These are phyloP conservation scores for Phortica variegata DNA, from an alignment of 1,140 invertebrate species.

Conservation along the genomic window DNA sequence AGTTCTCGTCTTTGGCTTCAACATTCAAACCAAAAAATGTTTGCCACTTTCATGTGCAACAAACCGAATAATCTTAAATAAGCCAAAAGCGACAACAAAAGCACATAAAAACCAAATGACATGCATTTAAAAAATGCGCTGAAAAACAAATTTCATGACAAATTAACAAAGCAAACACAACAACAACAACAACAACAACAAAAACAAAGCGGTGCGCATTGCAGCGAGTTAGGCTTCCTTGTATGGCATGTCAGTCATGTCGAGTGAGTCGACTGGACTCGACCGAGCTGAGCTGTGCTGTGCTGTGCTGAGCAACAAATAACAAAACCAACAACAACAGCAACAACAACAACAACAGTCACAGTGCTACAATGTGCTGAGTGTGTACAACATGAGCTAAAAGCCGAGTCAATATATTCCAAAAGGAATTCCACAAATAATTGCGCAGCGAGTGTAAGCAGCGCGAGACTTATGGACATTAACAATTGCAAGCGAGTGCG, in stretches of 20 bases:
- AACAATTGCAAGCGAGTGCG: slow-evolving; percentile 30
- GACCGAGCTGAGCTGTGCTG: no score
- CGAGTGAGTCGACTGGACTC: no score
- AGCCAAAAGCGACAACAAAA: no score
- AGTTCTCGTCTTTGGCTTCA: no score
- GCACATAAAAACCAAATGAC: neutral
- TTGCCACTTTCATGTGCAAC: no score
- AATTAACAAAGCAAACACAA: slow-evolving; percentile 29
- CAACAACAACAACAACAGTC: no score
- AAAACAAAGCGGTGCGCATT: slow-evolving; percentile 7
- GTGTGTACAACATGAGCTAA: slow-evolving; percentile 7
- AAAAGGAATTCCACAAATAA: slow-evolving; percentile 55
- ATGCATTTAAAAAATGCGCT: slow-evolving; percentile 16
- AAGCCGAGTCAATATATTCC: slow-evolving; percentile 49
- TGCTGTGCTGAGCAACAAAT: no score
- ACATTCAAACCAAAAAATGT: no score
- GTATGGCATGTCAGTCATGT: slow-evolving; percentile 38
- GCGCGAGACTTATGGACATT: slow-evolving; percentile 38
- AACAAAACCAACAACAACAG: no score
- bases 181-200: slow-evolving; percentile 20
- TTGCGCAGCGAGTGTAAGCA: slow-evolving; percentile 23
- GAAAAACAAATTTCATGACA: slow-evolving; percentile 33
- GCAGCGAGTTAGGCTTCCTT: slow-evolving; percentile 36
- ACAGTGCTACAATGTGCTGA: slow-evolving; percentile 15
- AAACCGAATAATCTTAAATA: no score